Percentiles rank a stretch among this genome's conserved stretches.
phyloP scores from a whole-genome alignment of 2,888 invertebrate genomes.

The Sepiola atlantica region DNA sequence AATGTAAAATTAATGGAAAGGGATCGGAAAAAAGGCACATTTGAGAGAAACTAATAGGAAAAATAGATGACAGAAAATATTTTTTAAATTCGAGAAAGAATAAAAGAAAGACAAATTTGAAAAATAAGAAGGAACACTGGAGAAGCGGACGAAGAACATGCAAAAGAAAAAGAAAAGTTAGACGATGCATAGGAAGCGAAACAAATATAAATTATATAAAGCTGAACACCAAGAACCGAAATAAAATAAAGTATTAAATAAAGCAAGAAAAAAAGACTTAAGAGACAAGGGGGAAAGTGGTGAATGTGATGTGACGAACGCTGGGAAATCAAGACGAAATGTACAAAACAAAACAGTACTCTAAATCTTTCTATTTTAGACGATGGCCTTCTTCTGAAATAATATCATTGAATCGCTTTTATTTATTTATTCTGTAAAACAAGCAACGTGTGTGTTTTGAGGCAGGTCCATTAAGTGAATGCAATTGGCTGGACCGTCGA shows the following conservation, averaged over 20 bases:
- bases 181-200: not conserved
- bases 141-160: not conserved
- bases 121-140: not conserved
- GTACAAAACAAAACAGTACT: not conserved
- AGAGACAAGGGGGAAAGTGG: not conserved
- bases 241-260: not conserved
- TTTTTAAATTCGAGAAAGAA: no score
- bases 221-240: not conserved
- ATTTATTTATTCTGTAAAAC: slow-evolving; percentile 13
- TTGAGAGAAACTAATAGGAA: not conserved
- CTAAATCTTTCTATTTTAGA: not conserved
- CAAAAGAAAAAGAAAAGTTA: not conserved
- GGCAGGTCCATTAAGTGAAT: slow-evolving; percentile 4
- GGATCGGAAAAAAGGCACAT: not conserved
- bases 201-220: not conserved
- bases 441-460: slow-evolving; percentile 13
- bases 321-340: not conserved
- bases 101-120: not conserved
- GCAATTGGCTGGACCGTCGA: not conserved
- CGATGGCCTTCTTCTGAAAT: not conserved
- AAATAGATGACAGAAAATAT: no score
- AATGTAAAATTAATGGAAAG: not conserved
- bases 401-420: not conserved
- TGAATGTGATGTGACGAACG: no score
- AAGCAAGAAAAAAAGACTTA: no score